phyloP scores from a whole-genome alignment of 2,888 invertebrate genomes.

The Chorisops tibialis region DNA sequence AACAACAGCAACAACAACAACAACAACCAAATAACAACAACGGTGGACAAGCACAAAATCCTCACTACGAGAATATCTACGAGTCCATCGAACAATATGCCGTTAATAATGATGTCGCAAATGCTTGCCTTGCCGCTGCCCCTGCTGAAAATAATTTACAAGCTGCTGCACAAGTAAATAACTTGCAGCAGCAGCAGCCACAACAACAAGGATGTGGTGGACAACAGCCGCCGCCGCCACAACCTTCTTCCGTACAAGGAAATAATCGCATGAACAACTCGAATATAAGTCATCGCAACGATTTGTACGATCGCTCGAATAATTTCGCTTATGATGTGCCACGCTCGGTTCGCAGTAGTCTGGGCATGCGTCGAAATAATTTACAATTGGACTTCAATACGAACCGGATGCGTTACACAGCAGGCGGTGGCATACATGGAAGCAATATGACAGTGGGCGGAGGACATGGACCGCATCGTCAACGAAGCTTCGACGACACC shows the following conservation, averaged over 20 bases:
- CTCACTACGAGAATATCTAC: conserved; percentile 57
- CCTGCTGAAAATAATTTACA: conserved; percentile 43
- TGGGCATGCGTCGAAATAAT: conserved; percentile 48
- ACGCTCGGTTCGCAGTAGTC: conserved; percentile 46
- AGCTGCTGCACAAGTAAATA: conserved; percentile 32
- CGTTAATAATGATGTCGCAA: conserved; percentile 43
- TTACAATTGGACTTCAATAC: conserved; percentile 48
- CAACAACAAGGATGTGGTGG: background rate
- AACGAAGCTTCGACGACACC: conserved; percentile 52
- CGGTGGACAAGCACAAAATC: conserved; percentile 38
- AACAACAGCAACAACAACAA: conserved; percentile 34
- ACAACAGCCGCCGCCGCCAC: conserved; percentile 19
- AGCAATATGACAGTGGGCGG: conserved; percentile 35
- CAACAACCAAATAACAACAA: conserved; percentile 13
- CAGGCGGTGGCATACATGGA: conserved; percentile 38
- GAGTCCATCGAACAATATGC: conserved; percentile 53
- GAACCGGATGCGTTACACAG: conserved; percentile 36
- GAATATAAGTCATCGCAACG: conserved; percentile 49
- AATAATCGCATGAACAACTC: conserved; percentile 38
- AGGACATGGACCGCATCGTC: conserved; percentile 35
- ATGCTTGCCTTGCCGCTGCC: conserved; percentile 38
- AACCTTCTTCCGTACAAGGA: conserved; percentile 31
- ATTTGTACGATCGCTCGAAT: conserved; percentile 49
- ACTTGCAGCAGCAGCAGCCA: conserved; percentile 5
- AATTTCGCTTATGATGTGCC: conserved; percentile 49